phyloP scores from a whole-genome alignment of 2,888 invertebrate genomes.

The Chalcosyrphus nemorum region DNA sequence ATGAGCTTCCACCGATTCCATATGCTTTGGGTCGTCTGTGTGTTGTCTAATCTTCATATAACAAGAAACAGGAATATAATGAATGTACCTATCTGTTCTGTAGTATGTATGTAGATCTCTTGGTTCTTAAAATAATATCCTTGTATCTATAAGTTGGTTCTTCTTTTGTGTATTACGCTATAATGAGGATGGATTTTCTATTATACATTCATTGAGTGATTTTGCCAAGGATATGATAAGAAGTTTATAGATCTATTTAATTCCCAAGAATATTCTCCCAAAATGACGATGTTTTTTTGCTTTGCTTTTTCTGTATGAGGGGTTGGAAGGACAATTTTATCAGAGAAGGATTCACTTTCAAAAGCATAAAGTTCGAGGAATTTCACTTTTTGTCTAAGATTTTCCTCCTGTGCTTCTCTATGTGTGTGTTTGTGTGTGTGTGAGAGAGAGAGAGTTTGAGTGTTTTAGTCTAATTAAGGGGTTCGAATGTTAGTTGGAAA shows the following conservation, averaged over 20 bases:
- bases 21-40: neutral
- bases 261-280: neutral
- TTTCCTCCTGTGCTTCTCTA: neutral
- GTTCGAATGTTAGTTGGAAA: slow-evolving; percentile 52
- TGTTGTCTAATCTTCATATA: slow-evolving; percentile 18
- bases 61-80: slow-evolving; percentile 19
- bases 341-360: slow-evolving; percentile 12
- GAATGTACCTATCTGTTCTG: slow-evolving; percentile 1
- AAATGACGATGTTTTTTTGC: neutral
- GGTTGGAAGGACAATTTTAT: neutral
- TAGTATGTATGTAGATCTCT: no score
- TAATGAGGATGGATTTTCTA: slow-evolving; percentile 58
- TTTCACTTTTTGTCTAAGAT: slow-evolving; percentile 1
- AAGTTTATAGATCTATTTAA: slow-evolving; percentile 57
- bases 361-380: slow-evolving; percentile 13
- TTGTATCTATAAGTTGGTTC: neutral
- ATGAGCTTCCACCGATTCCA: neutral
- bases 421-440: neutral
- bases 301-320: neutral
- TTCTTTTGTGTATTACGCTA: neutral
- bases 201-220: slow-evolving; percentile 58
- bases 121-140: slow-evolving; percentile 20
- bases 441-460: no score
- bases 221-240: slow-evolving; percentile 32
- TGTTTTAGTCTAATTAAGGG: slow-evolving; percentile 48